These are phyloP conservation scores for Dasysyrphus tricinctus DNA, from an alignment of 2,888 invertebrate genomes.

Conservation along the genomic window DNA sequence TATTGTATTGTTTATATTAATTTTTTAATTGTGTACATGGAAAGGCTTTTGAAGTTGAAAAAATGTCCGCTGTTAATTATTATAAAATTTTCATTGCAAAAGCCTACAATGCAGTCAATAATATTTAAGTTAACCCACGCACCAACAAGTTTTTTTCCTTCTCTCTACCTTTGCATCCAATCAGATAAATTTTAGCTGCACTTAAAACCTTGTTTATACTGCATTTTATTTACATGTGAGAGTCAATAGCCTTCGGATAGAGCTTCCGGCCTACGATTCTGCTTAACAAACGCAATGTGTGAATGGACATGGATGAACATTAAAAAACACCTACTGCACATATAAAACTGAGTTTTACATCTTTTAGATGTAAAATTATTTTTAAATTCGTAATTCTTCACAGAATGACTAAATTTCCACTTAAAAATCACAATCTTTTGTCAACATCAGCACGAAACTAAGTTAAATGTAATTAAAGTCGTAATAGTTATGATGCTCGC, in stretches of 20 bases:
- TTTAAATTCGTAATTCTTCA: neutral
- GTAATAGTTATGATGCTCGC: neutral
- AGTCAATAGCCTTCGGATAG: constrained; percentile 39
- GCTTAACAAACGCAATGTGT: neutral
- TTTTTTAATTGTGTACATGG: too few species aligned
- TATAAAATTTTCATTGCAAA: neutral
- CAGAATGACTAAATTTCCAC: neutral
- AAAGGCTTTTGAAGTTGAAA: too few species aligned
- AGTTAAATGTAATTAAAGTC: neutral
- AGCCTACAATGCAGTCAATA: neutral
- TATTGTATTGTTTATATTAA: too few species aligned
- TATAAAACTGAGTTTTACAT: constrained; percentile 14
- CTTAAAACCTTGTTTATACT: constrained; percentile 16
- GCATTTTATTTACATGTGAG: constrained; percentile 35
- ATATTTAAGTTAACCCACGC: neutral
- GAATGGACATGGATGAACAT: too few species aligned
- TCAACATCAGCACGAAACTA: neutral
- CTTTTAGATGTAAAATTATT: neutral
- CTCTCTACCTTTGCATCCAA: neutral
- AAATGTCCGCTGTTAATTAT: too few species aligned
- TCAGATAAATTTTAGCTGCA: constrained; percentile 40
- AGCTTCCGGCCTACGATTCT: constrained; percentile 48
- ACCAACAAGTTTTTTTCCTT: neutral
- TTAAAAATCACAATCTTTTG: constrained; percentile 8
- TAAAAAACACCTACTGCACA: constrained; percentile 10